Base-by-base conservation (phyloP, 2,888 invertebrate genomes). In the Parnassius smintheus region DNA sequence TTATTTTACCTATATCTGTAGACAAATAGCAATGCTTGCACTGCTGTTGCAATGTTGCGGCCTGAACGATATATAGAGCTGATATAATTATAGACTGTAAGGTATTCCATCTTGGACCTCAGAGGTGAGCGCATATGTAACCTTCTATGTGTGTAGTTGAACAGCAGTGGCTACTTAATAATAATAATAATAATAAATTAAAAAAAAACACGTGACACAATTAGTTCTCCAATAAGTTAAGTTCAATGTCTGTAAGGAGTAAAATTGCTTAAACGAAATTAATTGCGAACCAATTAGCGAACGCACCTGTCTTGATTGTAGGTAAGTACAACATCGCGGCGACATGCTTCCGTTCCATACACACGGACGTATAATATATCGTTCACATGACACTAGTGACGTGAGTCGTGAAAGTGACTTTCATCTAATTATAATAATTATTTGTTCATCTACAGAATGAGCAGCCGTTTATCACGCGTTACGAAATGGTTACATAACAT, bases 261-360 rank as follows among this genome's bases (percentile, higher is more conserved):
- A 9, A 50, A 41, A 54, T 54, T 41, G 54, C 58, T 49, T 25
- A 2, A 58, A 58, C 11, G 52, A 22, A 59, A 48, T 56, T 52
- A 60, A 59, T 53, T 42, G 42, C 46, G 18, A 9, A n/a, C 22
- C 53, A 60, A 64, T 60, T 53, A 56, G 56, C 49, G 12, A 53
- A 49, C 52, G 56, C 64, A 56, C 52, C 35, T 60, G 60, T 13
- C 18, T 56, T 53, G 42, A 59, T 56, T 41, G 56, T 48, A 54
- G 48, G 52, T 48, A 54, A 42, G 52, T 41, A 41, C 42, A 12
- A 48, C 42, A n/a, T 52, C 42, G 13, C 25, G 9, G 22, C 22
- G 56, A 13, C 51, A 51, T 35, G 13, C 22, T 56, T 57, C 44
- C 49, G 18, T 48, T 18, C 8, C 22, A 25, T 51, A 48, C 49